phyloP scores from a whole-genome alignment of 2,888 invertebrate species.

The Axea sp. region DNA sequence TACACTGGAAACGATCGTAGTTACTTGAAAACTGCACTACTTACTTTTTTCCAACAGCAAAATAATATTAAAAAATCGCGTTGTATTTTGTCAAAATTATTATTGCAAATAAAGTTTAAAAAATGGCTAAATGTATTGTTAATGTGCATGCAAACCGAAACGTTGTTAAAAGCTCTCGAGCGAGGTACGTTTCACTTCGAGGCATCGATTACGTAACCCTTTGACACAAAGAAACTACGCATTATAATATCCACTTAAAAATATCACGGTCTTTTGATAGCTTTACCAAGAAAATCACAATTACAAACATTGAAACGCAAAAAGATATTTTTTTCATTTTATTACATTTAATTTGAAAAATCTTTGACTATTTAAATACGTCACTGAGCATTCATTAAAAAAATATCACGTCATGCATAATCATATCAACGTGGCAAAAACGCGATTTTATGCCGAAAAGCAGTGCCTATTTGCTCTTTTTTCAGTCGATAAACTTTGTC shows the following conservation, averaged over 20 bases:
- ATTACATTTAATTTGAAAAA: background rate
- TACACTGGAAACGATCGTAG: constrained; percentile 11
- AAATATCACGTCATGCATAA: constrained; percentile 5
- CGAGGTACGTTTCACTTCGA: constrained; percentile 17
- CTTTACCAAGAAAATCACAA: background rate
- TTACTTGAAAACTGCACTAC: background rate
- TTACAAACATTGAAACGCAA: constrained; percentile 11
- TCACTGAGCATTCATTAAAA: constrained; percentile 1
- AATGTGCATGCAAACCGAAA: background rate
- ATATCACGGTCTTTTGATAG: constrained; percentile 27
- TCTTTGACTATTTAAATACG: background rate
- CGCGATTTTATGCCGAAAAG: background rate
- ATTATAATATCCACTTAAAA: constrained; percentile 42
- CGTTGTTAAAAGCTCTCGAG: constrained; percentile 19
- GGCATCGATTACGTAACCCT: constrained; percentile 43
- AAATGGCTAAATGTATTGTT: no score
- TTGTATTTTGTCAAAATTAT: no score
- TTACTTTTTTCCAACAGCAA: no score
- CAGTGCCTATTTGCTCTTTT: background rate
- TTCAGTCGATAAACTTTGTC: no score
- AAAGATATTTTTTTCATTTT: constrained; percentile 1
- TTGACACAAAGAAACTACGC: constrained; percentile 52
- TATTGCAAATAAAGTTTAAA: no score
- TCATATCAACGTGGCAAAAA: background rate
- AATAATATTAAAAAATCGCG: no score